phyloP scores from a whole-genome alignment of 2,113 vertebrate genomes.

The Climacteris rufus region DNA sequence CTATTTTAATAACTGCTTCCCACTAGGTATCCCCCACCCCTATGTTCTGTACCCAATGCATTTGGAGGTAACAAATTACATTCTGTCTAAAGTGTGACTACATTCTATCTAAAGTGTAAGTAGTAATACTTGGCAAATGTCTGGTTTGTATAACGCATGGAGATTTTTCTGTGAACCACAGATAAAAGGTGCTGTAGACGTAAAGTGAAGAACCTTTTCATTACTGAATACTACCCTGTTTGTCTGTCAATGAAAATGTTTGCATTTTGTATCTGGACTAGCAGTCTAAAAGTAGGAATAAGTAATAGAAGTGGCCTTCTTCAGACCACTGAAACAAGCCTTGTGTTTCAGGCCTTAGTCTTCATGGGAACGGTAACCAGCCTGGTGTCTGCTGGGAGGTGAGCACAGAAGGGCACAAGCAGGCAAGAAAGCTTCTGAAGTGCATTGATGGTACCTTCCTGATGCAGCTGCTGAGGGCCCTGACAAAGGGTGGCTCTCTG shows the following conservation, averaged over 20 bases:
- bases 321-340: not conserved
- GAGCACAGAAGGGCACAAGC: not conserved
- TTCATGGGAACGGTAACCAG: not conserved
- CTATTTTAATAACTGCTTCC: not conserved
- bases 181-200: not conserved
- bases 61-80: not conserved
- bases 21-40: not conserved
- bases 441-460: not conserved
- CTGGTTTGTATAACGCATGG: not conserved
- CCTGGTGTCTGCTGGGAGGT: not conserved
- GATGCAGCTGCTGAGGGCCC: not conserved
- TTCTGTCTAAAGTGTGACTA: not conserved
- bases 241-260: not conserved
- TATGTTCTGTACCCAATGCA: not conserved
- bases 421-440: not conserved
- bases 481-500: not conserved
- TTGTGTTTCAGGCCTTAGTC: not conserved
- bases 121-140: not conserved
- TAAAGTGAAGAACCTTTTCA: not conserved
- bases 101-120: not conserved
- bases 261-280: not conserved
- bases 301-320: not conserved
- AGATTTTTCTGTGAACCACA: not conserved
- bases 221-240: not conserved
- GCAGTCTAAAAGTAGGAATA: not conserved